These are phyloP conservation scores for Chironomus riparius DNA, from an alignment of 2,888 invertebrate genomes.

Conservation along the genomic window DNA sequence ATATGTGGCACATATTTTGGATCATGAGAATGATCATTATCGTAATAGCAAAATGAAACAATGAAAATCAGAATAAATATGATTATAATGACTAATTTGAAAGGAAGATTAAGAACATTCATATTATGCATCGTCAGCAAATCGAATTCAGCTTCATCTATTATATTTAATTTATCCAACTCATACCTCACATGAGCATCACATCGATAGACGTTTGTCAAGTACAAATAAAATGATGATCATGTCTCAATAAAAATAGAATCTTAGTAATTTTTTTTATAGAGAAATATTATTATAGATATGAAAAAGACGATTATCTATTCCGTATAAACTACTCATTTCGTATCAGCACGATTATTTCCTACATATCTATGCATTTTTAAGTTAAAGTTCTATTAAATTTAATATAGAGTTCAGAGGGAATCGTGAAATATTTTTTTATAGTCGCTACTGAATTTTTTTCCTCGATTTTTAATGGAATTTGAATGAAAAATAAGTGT, in stretches of 20 bases:
- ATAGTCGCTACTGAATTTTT: no score
- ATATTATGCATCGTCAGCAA: not conserved
- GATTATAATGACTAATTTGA: constrained; percentile 9
- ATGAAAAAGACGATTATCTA: not conserved
- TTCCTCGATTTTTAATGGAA: no score
- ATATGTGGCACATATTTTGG: constrained; percentile 3
- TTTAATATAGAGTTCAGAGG: no score
- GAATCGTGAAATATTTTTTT: no score
- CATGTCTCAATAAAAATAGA: not conserved
- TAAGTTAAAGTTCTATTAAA: no score
- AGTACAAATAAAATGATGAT: not conserved
- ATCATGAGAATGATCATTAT: not conserved
- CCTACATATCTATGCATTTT: no score
- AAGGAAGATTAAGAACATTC: not conserved
- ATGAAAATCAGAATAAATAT: not conserved
- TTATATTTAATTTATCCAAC: not conserved
- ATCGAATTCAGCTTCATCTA: not conserved
- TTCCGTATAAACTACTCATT: not conserved
- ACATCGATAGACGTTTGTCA: not conserved
- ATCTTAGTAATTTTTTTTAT: not conserved
- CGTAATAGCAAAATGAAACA: not conserved
- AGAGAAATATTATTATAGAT: not conserved
- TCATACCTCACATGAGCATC: not conserved
- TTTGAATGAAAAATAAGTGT: no score
- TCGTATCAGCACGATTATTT: not conserved